These are phyloP conservation scores for Sula dactylatra DNA, from an alignment of 2,113 vertebrate genomes.

Conservation along the genomic window DNA sequence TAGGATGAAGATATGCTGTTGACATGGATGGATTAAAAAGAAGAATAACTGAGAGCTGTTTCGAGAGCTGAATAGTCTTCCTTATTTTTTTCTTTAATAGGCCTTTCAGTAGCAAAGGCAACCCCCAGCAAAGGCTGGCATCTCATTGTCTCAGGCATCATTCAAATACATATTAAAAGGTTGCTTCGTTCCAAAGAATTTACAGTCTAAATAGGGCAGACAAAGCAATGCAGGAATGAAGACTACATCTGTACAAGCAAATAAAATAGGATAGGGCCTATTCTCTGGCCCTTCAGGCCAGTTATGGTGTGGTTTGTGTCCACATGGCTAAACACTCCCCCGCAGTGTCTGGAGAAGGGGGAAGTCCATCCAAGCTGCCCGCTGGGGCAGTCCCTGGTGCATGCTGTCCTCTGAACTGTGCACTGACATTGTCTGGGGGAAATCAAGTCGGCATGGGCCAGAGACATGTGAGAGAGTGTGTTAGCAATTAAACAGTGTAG, in stretches of 20 bases:
- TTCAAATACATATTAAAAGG: constrained; percentile 14
- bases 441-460: constrained; percentile 11
- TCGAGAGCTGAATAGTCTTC: background rate
- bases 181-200: constrained; percentile 1
- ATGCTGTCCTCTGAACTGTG: background rate
- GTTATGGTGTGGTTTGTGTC: background rate
- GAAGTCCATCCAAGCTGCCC: background rate
- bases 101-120: constrained; percentile 39
- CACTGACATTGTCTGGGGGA: constrained; percentile 19
- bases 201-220: constrained; percentile 7
- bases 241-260: background rate
- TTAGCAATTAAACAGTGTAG: constrained; percentile 30
- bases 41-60: constrained; percentile 32
- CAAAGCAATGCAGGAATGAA: background rate
- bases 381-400: background rate
- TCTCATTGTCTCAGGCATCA: constrained; percentile 18
- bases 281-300: background rate
- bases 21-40: constrained; percentile 38
- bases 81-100: background rate
- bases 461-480: background rate
- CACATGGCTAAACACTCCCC: background rate
- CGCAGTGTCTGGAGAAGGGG: background rate
- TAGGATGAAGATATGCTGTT: background rate
- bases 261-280: background rate
- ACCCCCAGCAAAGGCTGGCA: constrained; percentile 9